Evolutionary conservation across 2,888 invertebrate genomes (phyloP).

Genomic region (Leuctra nigra): DNA sequence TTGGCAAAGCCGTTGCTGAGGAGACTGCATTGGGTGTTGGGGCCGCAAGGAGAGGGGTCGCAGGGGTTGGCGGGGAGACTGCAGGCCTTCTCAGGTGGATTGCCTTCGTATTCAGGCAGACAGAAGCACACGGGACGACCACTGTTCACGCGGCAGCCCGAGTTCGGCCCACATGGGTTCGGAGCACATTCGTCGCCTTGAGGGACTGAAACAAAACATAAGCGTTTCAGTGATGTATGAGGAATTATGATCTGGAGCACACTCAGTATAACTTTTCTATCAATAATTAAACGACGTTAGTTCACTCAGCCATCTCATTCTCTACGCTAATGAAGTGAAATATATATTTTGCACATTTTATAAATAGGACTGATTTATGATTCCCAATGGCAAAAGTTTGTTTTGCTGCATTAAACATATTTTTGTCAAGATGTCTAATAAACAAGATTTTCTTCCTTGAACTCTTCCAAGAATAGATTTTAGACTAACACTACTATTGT

Average conservation of each 20-base stretch:
- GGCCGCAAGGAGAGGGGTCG: conserved; percentile 79
- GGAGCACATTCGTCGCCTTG: conserved; percentile 79
- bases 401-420: background rate
- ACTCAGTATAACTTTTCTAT: too few relatives aligned
- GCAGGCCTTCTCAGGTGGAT: conserved; percentile 67
- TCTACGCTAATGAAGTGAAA: too few relatives aligned
- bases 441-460: background rate
- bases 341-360: too few relatives aligned
- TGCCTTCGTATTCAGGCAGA: conserved; percentile 78
- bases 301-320: too few relatives aligned
- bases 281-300: too few relatives aligned
- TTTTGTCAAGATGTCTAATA: conserved; percentile 5
- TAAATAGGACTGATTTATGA: too few relatives aligned
- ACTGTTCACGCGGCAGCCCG: conserved; percentile 70
- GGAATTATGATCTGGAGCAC: too few relatives aligned
- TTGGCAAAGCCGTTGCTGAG: conserved; percentile 74
- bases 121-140: conserved; percentile 80
- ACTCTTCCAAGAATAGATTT: background rate
- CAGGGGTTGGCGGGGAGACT: conserved; percentile 70
- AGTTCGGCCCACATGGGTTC: conserved; percentile 77
- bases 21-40: conserved; percentile 77
- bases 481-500: background rate
- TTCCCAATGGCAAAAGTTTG: too few relatives aligned
- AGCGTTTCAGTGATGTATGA: too few relatives aligned
- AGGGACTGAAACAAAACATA: too few relatives aligned